Percentiles rank a stretch among this genome's conserved stretches.
phyloP scores from a whole-genome alignment of 2,888 invertebrate genomes.

The Acleris cristana region DNA sequence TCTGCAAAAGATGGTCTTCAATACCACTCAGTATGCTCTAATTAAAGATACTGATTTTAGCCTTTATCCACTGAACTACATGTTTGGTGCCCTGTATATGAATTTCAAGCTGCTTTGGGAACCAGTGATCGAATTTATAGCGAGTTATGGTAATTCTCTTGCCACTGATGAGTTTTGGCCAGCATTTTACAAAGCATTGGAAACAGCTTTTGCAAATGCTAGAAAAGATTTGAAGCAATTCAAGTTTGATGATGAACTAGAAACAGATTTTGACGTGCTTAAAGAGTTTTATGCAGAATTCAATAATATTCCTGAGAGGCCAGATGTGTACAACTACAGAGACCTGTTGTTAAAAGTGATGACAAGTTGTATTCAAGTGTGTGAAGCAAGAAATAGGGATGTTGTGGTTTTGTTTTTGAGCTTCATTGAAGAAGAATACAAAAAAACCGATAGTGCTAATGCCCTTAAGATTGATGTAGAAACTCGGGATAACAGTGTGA shows the following conservation, averaged over 20 bases:
- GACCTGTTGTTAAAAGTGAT: slow-evolving; percentile 92
- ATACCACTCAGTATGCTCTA: slow-evolving; percentile 83
- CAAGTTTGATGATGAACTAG: slow-evolving; percentile 66
- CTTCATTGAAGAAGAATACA: slow-evolving; percentile 88
- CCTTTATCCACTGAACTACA: slow-evolving; percentile 88
- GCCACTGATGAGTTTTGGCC: slow-evolving; percentile 88
- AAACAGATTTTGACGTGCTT: slow-evolving; percentile 59
- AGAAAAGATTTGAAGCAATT: slow-evolving; percentile 65
- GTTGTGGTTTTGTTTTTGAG: slow-evolving; percentile 91
- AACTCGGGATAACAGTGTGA: slow-evolving; percentile 76
- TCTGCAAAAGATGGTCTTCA: slow-evolving; percentile 88
- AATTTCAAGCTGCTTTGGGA: slow-evolving; percentile 97
- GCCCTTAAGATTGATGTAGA: slow-evolving; percentile 83
- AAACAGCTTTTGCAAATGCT: slow-evolving; percentile 76
- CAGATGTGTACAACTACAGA: slow-evolving; percentile 90
- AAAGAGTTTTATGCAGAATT: slow-evolving; percentile 65
- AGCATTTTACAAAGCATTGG: slow-evolving; percentile 85
- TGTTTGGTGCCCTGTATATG: slow-evolving; percentile 92
- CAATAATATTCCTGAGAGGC: slow-evolving; percentile 79
- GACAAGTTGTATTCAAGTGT: slow-evolving; percentile 88
- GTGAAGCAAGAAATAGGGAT: slow-evolving; percentile 92
- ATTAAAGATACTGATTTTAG: slow-evolving; percentile 83
- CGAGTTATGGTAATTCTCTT: slow-evolving; percentile 87
- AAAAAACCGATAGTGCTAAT: slow-evolving; percentile 64
- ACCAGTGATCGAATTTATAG: slow-evolving; percentile 89